Conservation (phyloP, 2,888 invertebrate genomes). For the Achlya flavicornis region DNA sequence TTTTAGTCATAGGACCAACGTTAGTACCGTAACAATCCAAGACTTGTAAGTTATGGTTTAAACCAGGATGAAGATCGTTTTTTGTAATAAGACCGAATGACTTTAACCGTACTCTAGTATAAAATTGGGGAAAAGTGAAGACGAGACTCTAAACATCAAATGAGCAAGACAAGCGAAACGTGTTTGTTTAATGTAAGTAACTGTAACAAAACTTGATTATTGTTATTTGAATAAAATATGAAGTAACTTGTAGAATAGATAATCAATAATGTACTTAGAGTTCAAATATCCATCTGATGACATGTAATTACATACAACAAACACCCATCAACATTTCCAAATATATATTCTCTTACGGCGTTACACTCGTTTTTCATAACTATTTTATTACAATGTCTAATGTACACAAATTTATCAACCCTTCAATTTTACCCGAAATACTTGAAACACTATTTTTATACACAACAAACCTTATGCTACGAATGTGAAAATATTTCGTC, state of each 20-base stretch:
- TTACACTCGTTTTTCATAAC: constrained; percentile 73
- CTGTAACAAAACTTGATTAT: constrained; percentile 61
- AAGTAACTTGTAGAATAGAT: constrained; percentile 68
- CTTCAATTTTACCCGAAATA: constrained; percentile 72
- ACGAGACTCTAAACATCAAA: constrained; percentile 31
- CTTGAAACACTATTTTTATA: constrained; percentile 76
- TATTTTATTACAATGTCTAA: constrained; percentile 78
- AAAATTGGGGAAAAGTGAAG: constrained; percentile 13
- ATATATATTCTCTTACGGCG: constrained; percentile 80
- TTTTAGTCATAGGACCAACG: too few species aligned
- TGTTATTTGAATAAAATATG: constrained; percentile 65
- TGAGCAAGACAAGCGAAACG: constrained; percentile 67
- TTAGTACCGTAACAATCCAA: too few species aligned
- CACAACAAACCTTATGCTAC: constrained; percentile 81
- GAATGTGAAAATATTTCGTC: constrained; percentile 82
- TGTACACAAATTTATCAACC: constrained; percentile 74
- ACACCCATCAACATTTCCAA: constrained; percentile 79
- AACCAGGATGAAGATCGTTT: too few species aligned
- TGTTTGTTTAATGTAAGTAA: constrained; percentile 71
- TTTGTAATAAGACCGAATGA: too few species aligned
- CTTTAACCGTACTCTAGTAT: constrained; percentile 11
- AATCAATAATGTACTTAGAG: constrained; percentile 59
- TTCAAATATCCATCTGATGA: constrained; percentile 74
- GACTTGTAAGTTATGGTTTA: too few species aligned
- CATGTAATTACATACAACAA: constrained; percentile 72